phyloP scores from a whole-genome alignment of 2,113 vertebrate species.

The Phaethornis superciliosus region DNA sequence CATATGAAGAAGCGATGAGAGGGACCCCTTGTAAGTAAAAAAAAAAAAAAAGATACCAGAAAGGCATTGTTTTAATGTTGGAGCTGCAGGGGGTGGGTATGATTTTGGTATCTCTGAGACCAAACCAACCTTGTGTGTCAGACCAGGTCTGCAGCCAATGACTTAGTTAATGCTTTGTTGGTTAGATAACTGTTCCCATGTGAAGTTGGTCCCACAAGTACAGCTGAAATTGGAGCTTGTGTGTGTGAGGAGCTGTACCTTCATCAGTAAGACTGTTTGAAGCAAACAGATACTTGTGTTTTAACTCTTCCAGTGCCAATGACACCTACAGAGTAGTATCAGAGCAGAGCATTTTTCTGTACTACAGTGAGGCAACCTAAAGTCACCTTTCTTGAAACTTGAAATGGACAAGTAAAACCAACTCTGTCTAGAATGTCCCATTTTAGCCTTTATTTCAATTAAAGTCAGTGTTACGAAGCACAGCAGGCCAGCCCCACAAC shows the following conservation, averaged over 20 bases:
- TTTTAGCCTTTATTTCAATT: neutral
- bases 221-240: neutral
- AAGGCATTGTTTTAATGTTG: neutral
- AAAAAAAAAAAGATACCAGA: neutral
- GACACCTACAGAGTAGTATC: neutral
- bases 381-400: neutral
- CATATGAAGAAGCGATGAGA: conserved; percentile 86
- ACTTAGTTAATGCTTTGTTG: neutral
- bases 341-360: neutral
- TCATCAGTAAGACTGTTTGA: neutral
- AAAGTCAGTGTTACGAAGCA: neutral
- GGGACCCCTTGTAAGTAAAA: conserved; percentile 88
- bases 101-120: neutral
- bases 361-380: neutral
- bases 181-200: neutral
- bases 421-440: neutral
- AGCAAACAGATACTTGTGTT: neutral
- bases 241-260: neutral
- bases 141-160: neutral
- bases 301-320: neutral
- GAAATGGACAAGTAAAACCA: neutral
- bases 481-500: neutral
- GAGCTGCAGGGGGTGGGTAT: neutral
- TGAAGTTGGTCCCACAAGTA: neutral
- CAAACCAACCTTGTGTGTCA: neutral